Evolutionary conservation across 1,140 invertebrate genomes (phyloP).

Genomic region (Bombus pyrosoma): DNA sequence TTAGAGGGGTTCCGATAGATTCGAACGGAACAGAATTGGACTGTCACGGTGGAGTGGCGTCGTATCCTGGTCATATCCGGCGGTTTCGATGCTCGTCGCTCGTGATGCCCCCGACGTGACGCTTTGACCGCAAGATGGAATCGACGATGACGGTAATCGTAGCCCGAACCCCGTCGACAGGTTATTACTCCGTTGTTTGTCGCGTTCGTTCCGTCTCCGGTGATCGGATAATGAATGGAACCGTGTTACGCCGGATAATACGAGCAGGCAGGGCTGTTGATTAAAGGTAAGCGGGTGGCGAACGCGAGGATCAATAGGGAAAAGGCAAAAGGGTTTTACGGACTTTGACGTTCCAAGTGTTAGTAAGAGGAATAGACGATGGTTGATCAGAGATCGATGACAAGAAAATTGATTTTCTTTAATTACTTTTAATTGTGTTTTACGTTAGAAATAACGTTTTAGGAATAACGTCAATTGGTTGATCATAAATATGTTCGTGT

Average conservation of each 20-base stretch:
- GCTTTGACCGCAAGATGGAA: constrained; percentile 20
- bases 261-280: neutral
- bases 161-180: neutral
- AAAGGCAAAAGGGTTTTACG: neutral
- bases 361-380: neutral
- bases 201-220: neutral
- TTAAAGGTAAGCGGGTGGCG: constrained; percentile 6
- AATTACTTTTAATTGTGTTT: neutral
- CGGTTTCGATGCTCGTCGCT: neutral
- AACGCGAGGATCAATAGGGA: neutral
- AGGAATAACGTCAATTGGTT: too few species aligned
- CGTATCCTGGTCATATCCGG: neutral
- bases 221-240: constrained; percentile 39
- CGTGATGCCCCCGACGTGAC: neutral
- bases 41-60: neutral
- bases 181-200: constrained; percentile 36
- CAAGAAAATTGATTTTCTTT: neutral
- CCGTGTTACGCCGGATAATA: neutral
- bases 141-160: constrained; percentile 14
- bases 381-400: neutral
- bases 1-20: neutral
- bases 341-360: neutral
- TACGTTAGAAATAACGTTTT: neutral
- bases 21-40: constrained; percentile 13
- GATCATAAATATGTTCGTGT: too few species aligned